Base-by-base conservation (phyloP, 2,888 invertebrate species). In the Amphimallon solstitiale region DNA sequence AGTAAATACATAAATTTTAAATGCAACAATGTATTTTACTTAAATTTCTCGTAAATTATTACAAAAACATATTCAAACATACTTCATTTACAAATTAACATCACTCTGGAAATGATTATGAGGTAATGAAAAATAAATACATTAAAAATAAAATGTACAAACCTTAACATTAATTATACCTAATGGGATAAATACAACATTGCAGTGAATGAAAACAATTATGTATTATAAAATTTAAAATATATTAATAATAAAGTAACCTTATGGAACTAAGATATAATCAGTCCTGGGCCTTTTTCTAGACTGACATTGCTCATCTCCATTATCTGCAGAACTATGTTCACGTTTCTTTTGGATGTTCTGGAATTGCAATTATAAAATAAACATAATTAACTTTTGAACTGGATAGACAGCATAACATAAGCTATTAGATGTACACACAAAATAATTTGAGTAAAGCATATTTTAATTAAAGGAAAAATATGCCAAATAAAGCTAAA, bases 211-310 rank as follows among this genome's bases (percentile, higher is more conserved):
- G 10, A 34, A 43, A 23, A 59, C 29, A 43, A 6, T 7, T 59
- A 15, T 43, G 14, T 9, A 45, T 43, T 29, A 4, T 43, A 14
- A 43, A 43, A 9, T 23, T 23, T 35, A 7, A 17, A 43, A 46
- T 17, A 48, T 14, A 10, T 14, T n/a, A 48, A n/a, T 48, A 48
- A 49, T 29, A 29, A 23, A 40, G 29, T 52, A 29, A 12, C 29
- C 40, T 67, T 69, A 70, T 59, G 73, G 71, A 51, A 66, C 73
- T 63, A 71, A 49, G 75, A 52, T 59, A 23, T 65, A 64, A 5
- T 80, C 80, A 10, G 77, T 74, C 65, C 82, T 75, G 43, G 77
- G 75, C 68, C 81, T 74, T 76, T 82, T 82, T 54, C 81, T 74
- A 14, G 77, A 74, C 40, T 69, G 73, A 48, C 59, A 72, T 54